These are phyloP conservation scores for Melikaiella ostensackeni DNA, from an alignment of 2,888 invertebrate species.

Conservation along the genomic window DNA sequence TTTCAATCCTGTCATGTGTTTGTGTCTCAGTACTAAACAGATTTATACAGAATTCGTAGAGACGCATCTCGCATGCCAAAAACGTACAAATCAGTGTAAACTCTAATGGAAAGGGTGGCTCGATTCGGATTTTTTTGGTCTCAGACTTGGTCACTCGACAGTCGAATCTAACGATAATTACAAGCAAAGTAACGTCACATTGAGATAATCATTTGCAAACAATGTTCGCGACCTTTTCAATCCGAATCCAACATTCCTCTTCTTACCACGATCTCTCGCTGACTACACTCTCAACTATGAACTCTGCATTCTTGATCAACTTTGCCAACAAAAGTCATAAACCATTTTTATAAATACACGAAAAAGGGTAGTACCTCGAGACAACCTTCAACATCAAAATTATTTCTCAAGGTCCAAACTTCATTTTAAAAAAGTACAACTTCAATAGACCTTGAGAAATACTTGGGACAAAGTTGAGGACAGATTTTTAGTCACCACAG, in stretches of 20 bases:
- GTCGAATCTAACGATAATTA: conserved; percentile 40
- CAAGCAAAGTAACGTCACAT: conserved; percentile 38
- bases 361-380: neutral
- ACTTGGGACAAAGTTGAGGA: neutral
- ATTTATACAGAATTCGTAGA: conserved; percentile 58
- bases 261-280: conserved; percentile 26
- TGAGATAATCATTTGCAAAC: conserved; percentile 34
- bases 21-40: conserved; percentile 45
- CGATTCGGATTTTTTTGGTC: conserved; percentile 53
- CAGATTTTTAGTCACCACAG: conserved; percentile 47
- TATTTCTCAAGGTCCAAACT: conserved; percentile 1
- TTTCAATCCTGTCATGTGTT: neutral
- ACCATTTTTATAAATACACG: neutral
- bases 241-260: conserved; percentile 1
- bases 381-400: neutral
- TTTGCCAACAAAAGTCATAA: conserved; percentile 12
- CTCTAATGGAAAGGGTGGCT: conserved; percentile 48
- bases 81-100: conserved; percentile 49
- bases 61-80: conserved; percentile 54
- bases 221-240: conserved; percentile 33
- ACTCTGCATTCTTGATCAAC: neutral
- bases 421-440: neutral
- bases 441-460: neutral
- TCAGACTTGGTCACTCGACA: conserved; percentile 38
- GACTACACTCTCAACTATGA: conserved; percentile 27